Conservation (phyloP, 64 coral and sea anemone species). For the Actinia tenebrosa region DNA sequence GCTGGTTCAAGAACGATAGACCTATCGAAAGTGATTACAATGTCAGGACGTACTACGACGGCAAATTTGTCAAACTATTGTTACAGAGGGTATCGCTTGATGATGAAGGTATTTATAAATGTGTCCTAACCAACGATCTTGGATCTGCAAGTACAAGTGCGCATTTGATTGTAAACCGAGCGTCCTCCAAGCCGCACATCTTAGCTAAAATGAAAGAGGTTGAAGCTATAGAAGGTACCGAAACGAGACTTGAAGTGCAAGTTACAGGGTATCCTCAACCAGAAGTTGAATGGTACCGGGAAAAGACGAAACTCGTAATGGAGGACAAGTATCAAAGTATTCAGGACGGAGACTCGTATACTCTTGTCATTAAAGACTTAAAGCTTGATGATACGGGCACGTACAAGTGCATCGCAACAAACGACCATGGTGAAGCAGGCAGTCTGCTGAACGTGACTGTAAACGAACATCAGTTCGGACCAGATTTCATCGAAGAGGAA, state of each 20-base stretch:
- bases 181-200: conserved; percentile 33
- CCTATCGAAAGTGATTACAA: conserved; percentile 59
- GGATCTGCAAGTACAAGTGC: conserved; percentile 44
- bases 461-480: conserved; percentile 44
- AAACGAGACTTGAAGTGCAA: conserved; percentile 13
- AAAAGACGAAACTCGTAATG: conserved; percentile 12
- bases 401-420: conserved; percentile 73
- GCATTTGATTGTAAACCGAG: conserved; percentile 38
- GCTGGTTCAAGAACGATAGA: conserved; percentile 67
- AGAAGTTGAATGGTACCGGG: conserved; percentile 32
- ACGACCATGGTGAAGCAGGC: conserved; percentile 41
- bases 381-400: conserved; percentile 33
- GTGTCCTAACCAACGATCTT: conserved; percentile 58
- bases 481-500: conserved; percentile 54
- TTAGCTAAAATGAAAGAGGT: conserved; percentile 31
- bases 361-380: conserved; percentile 35
- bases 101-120: conserved; percentile 59
- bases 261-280: conserved; percentile 27
- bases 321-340: conserved; percentile 21
- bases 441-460: conserved; percentile 54
- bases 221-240: conserved; percentile 13
- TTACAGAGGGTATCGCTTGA: conserved; percentile 32
- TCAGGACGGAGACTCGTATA: conserved; percentile 12
- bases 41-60: conserved; percentile 56
- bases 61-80: conserved; percentile 35